Percentiles rank a stretch among this genome's conserved stretches.
Evolutionary conservation across 2,113 vertebrate genomes (phyloP).

Genomic region (Taxidea taxus): DNA sequence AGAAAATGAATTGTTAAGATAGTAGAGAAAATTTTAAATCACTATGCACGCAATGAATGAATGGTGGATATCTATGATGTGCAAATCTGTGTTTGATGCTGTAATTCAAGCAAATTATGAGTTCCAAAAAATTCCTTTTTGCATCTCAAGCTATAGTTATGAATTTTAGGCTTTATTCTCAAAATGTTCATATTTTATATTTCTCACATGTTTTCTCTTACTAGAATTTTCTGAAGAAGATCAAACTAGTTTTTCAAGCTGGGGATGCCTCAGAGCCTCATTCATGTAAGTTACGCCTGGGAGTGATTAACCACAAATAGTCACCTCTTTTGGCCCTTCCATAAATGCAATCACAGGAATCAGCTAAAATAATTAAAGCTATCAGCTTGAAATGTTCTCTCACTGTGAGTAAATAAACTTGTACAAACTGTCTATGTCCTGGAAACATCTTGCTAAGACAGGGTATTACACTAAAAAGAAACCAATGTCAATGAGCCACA

Average conservation of each 20-base stretch:
- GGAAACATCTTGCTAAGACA: slow-evolving; percentile 1
- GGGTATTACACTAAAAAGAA: background rate
- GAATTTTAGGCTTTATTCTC: background rate
- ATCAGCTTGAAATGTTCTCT: slow-evolving; percentile 45
- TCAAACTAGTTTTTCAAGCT: background rate
- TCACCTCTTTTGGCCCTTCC: background rate
- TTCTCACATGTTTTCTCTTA: background rate
- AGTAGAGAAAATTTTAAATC: background rate
- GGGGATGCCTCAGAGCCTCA: background rate
- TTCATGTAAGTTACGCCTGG: background rate
- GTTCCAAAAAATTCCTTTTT: background rate
- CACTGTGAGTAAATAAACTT: slow-evolving; percentile 39
- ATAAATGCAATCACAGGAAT: background rate
- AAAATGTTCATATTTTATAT: background rate
- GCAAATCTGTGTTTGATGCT: background rate
- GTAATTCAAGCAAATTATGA: background rate
- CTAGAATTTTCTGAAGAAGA: background rate
- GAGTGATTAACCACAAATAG: background rate
- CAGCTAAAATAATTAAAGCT: slow-evolving; percentile 41
- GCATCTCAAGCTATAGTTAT: background rate
- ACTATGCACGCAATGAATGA: background rate
- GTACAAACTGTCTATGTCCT: background rate
- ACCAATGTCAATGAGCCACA: background rate
- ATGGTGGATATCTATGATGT: background rate
- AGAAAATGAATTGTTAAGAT: background rate